These are phyloP conservation scores for Mesorhabditis spiculigera DNA, from an alignment of 2,888 invertebrate genomes.

Conservation along the genomic window DNA sequence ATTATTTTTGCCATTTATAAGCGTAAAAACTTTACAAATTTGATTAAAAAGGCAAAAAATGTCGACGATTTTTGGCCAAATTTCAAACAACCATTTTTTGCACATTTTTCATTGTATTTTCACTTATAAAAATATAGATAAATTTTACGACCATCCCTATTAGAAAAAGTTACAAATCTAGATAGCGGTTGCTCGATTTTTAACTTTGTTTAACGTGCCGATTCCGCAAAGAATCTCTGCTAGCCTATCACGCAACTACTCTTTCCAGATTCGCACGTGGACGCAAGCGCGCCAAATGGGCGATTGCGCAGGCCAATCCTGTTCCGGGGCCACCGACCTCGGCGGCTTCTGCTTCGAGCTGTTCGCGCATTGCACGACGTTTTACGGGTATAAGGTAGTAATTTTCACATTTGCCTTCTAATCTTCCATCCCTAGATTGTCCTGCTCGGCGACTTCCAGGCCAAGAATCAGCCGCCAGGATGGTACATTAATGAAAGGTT, in stretches of 20 bases:
- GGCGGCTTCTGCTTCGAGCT: conserved; percentile 92
- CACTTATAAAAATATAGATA: not conserved
- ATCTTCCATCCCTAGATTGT: conserved; percentile 30
- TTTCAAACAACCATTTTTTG: no score
- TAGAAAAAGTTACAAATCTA: no score
- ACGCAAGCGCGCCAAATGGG: conserved; percentile 98
- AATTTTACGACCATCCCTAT: no score
- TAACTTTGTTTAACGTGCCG: no score
- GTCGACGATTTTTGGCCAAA: no score
- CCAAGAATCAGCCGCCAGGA: conserved; percentile 27
- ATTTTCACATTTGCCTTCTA: not conserved
- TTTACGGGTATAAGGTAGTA: conserved; percentile 82
- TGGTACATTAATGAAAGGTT: conserved; percentile 29
- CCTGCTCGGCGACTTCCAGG: conserved; percentile 51
- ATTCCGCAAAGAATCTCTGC: no score
- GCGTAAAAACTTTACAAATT: not conserved
- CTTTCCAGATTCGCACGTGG: conserved; percentile 82
- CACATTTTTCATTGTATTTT: no score
- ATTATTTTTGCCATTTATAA: not conserved
- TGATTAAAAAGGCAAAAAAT: no score
- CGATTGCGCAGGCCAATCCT: conserved; percentile 83
- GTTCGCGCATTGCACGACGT: conserved; percentile 89
- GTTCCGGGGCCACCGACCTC: conserved; percentile 65
- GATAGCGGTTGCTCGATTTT: no score
- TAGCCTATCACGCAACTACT: no score